Evolutionary conservation across 1,140 invertebrate species (phyloP), one percentile per base, ranked within the genome.

Genomic region (Drosophila guanche): DNA sequence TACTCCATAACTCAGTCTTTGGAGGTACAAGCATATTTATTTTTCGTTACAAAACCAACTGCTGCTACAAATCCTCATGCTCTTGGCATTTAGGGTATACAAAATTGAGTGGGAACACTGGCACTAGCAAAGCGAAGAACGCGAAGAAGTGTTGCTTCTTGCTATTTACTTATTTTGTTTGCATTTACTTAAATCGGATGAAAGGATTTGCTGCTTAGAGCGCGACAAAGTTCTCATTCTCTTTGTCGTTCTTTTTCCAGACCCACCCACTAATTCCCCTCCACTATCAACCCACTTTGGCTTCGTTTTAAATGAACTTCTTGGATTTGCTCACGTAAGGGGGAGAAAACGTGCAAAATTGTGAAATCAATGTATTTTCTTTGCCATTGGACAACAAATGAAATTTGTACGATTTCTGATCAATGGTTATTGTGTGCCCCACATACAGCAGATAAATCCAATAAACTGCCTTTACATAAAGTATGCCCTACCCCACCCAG

Each of bases 101-200:
- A 10, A 33, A 33, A 33, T 8, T 7, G 8, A 33, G 3, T 37
- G 10, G 33, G 10, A 37, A 4, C 33, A 37, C 33, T 37, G 33
- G 10, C 33, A 37, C 43, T 58, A 58, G 48, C 43, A 58, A 37
- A 53, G 48, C 57, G 61, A 62, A 46, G 51, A 54, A 57, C 14
- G 42, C 37, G 57, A 52, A 27, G 22, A 76, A 61, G 60, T 86
- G 81, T 86, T 86, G 83, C 83, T 86, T 88, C 83, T 86, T 86
- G 83, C 83, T 88, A 88, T 86, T 86, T 86, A 86, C 83, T 86
- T 86, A 88, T 86, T 88, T 86, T 86, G 83, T 86, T 86, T 86
- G 83, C 83, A 86, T 86, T 86, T 86, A 86, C 83, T 86, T 86
- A 86, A 86, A 86, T 86, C 83, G 83, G 83, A 86, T 86, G 83